A percentile compares a stretch with the other conserved stretches of the same genome.
Evolutionary conservation across 2,797 vertebrate genomes (phyloP).

Genomic region (Pipistrellus pygmaeus): DNA sequence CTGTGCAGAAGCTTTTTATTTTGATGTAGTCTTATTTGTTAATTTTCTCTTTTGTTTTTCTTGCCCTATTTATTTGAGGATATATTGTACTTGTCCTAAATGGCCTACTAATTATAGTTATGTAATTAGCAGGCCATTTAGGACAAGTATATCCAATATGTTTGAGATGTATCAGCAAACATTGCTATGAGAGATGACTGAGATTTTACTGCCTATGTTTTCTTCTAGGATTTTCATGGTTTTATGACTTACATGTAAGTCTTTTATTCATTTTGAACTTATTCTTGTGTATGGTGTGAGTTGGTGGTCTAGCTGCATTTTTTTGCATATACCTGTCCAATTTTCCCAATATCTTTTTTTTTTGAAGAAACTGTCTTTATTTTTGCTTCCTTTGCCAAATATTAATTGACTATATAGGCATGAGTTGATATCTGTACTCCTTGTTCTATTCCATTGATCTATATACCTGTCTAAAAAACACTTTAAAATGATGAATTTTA

Average conservation of each 20-base stretch:
- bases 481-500: constrained; percentile 7
- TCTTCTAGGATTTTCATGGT: background rate
- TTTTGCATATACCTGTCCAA: background rate
- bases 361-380: background rate
- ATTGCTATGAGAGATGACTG: background rate
- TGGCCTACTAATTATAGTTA: too few relatives aligned
- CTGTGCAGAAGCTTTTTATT: background rate
- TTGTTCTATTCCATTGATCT: background rate
- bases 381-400: background rate
- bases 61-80: too few relatives aligned
- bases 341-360: background rate
- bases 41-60: background rate
- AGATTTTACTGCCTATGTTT: background rate
- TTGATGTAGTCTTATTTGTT: background rate
- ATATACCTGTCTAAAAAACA: background rate
- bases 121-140: too few relatives aligned
- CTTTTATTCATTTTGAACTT: background rate
- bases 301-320: background rate
- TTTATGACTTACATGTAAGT: background rate
- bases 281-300: background rate
- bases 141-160: too few relatives aligned
- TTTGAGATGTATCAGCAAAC: background rate
- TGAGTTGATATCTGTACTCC: background rate
- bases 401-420: background rate
- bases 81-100: too few relatives aligned